phyloP scores from a whole-genome alignment of 2,888 invertebrate genomes.

The Drosophila lacicola region DNA sequence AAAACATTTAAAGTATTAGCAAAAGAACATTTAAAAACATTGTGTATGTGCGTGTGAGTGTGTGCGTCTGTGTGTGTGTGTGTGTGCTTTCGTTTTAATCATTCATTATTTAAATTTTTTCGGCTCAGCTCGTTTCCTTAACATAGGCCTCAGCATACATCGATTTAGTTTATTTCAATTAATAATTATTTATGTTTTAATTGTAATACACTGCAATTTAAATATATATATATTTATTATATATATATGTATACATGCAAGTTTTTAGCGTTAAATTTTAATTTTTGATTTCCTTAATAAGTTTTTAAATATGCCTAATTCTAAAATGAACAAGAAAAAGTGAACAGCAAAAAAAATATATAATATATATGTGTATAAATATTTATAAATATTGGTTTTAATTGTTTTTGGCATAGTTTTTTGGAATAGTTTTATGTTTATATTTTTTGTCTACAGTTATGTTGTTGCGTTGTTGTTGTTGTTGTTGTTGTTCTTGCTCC shows the following conservation, averaged over 20 bases:
- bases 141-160: conserved; percentile 39
- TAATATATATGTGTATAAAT: conserved; percentile 67
- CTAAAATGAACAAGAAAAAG: conserved; percentile 50
- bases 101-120: conserved; percentile 19
- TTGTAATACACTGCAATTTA: conserved; percentile 27
- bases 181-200: conserved; percentile 59
- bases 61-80: conserved; percentile 3
- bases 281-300: conserved; percentile 77
- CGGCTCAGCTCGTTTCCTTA: conserved; percentile 49
- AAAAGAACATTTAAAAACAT: conserved; percentile 32
- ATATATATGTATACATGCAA: conserved; percentile 44
- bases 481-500: conserved; percentile 29
- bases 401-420: conserved; percentile 51
- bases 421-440: conserved; percentile 25
- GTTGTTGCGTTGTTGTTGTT: conserved; percentile 49
- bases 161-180: conserved; percentile 34
- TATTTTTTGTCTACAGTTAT: conserved; percentile 35
- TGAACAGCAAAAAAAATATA: conserved; percentile 46
- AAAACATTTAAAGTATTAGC: conserved; percentile 69
- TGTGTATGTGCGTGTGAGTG: conserved; percentile 1
- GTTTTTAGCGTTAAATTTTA: conserved; percentile 41
- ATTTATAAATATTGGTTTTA: conserved; percentile 64
- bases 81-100: conserved; percentile 7
- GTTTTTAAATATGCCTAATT: conserved; percentile 47
- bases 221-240: conserved; percentile 22